Base-by-base conservation (phyloP, 2,113 vertebrate species). In the Solea solea region DNA sequence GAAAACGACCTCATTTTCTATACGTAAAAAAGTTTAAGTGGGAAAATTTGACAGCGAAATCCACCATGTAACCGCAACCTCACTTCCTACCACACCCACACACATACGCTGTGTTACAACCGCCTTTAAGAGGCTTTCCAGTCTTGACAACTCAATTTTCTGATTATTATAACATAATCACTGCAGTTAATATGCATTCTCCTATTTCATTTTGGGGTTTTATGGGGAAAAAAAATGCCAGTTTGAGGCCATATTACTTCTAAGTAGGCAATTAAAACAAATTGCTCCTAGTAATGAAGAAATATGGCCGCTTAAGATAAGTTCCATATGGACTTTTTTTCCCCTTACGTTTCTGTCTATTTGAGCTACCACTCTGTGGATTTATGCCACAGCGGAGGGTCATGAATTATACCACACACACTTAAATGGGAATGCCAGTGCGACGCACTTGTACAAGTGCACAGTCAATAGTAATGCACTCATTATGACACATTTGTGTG, bases 191-290 rank as follows among this genome's bases (percentile, higher is more conserved):
- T 84, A 87, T 65, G 66, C 75, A 72, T 76, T 86, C 86, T 91
- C 87, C 80, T 81, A 78, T 91, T 90, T 90, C 86, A 82, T 86
- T 77, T 72, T 27, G 61, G 21, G 49, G 69, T 83, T 76, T 76
- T 64, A 54, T 52, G 69, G 51, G 63, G 48, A 65, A 64, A 77
- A 81, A 62, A 84, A 72, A 75, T 44, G 59, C 72, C 28, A 72
- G 67, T 87, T 84, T 80, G 68, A 79, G 81, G 77, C 79, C 72
- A 57, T 75, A 77, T 86, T 83, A 86, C 84, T 67, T 88, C 83
- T 85, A 88, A 90, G 87, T 84, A 81, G 74, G 79, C 86, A 88
- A 89, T 91, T 91, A 90, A 83, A 90, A 84, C 85, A 84, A 91
- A 90, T 85, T 85, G 86, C 88, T 78, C 76, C 60, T 34, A 74